phyloP scores from a whole-genome alignment of 2,888 invertebrate genomes.

The Epinotia nisella region DNA sequence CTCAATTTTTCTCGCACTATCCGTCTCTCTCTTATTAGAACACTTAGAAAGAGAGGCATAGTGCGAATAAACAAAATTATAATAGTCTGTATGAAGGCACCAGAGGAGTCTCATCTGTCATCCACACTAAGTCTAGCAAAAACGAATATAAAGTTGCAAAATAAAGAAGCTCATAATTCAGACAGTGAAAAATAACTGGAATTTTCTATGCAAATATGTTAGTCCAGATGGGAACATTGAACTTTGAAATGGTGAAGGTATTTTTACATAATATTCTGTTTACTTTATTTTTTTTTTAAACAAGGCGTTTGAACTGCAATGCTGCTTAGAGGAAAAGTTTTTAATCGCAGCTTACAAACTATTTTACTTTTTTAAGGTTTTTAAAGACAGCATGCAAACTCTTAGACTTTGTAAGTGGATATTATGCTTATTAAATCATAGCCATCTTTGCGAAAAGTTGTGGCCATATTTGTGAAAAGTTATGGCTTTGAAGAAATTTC shows the following conservation, averaged over 20 bases:
- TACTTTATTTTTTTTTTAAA: constrained; percentile 3
- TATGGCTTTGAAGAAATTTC: too few species aligned
- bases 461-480: neutral
- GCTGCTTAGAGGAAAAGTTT: neutral
- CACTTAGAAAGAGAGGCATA: too few species aligned
- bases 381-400: neutral
- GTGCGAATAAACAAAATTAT: too few species aligned
- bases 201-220: constrained; percentile 39
- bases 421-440: neutral
- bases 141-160: neutral
- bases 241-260: constrained; percentile 10
- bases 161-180: constrained; percentile 27
- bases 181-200: constrained; percentile 18
- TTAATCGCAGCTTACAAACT: constrained; percentile 3
- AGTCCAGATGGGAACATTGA: constrained; percentile 32
- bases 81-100: too few species aligned
- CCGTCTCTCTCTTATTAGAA: too few species aligned
- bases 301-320: neutral
- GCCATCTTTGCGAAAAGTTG: neutral
- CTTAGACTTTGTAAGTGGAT: neutral
- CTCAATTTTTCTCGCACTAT: too few species aligned
- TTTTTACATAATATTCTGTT: constrained; percentile 6
- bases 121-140: neutral
- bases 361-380: neutral
- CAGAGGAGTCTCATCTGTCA: constrained; percentile 4